Base-by-base conservation (phyloP, 2,113 vertebrate species). In the Macrotus californicus region DNA sequence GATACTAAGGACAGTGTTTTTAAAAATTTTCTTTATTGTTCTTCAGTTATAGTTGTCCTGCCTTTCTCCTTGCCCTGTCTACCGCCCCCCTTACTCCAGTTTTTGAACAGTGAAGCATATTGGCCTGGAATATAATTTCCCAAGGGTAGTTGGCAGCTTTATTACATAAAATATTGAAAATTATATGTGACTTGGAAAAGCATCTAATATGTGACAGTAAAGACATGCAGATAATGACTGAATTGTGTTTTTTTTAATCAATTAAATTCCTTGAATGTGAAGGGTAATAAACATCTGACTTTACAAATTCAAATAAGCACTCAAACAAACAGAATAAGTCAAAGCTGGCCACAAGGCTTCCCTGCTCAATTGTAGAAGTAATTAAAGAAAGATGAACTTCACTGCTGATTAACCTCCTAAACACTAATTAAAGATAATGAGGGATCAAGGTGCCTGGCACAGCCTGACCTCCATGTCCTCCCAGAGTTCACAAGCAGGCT, bases 341-440 rank as follows among this genome's bases (percentile, higher is more conserved):
- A 98, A 96, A 97, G 96, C 96, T 95, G 96, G 94, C 94, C 96
- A 77, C 96, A 92, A 97, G 86, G 92, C 97, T 96, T 97, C 79
- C 66, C 87, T 95, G 94, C 94, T 98, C 94, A 97, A 97, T 96
- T 97, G 96, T 94, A 97, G 94, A 96, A 97, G 95, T 98, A 98
- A 98, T 98, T 98, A 98, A 98, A 98, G 97, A 98, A 98, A 98
- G 98, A 98, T 98, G 98, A 98, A 98, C 96, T 97, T 98, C 96
- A 91, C 94, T 97, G 97, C 94, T 90, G 90, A 98, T 98, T 98
- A 98, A 97, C 97, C 97, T 98, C 96, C 96, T 93, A 94, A 98
- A 92, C 81, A 64, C 97, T 98, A 98, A 98, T 98, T 98, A 98
- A 96, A 10, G 52, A 97, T 98, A 98, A 98, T 98, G 98, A 98